Percentiles rank a stretch among this genome's conserved stretches.
Evolutionary conservation across 2,797 vertebrate species (phyloP).

Genomic region (Astyanax mexicanus): DNA sequence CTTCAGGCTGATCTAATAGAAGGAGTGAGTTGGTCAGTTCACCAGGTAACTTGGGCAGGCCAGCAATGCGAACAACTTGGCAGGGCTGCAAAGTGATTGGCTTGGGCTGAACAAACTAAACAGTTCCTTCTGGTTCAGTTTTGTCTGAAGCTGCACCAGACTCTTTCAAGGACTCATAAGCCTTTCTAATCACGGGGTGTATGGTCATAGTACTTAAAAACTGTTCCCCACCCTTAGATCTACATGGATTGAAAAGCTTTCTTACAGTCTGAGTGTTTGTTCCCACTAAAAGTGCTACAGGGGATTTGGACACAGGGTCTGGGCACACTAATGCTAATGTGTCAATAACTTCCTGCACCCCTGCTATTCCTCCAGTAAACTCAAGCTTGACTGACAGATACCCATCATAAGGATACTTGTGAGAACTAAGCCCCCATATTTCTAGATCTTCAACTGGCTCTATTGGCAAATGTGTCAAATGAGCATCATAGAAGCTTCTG

Average conservation of each 20-base stretch:
- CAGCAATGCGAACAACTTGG: neutral
- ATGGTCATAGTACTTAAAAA: neutral
- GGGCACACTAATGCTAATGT: neutral
- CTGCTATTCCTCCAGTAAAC: neutral
- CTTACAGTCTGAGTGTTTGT: constrained; percentile 1
- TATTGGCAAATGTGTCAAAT: constrained; percentile 30
- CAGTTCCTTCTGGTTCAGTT: neutral
- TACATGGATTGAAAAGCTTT: neutral
- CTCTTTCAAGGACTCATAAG: neutral
- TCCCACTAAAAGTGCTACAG: neutral
- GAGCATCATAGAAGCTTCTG: constrained; percentile 7
- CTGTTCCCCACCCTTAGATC: neutral
- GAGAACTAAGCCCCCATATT: constrained; percentile 16
- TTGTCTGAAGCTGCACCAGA: neutral
- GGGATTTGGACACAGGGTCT: neutral
- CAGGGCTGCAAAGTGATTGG: neutral
- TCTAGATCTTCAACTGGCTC: constrained; percentile 19
- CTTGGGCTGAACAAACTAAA: neutral
- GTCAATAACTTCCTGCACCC: neutral
- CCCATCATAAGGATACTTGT: constrained; percentile 12
- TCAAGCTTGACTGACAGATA: neutral
- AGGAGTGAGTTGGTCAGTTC: neutral
- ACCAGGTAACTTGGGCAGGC: neutral
- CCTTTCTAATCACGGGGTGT: constrained; percentile 16
- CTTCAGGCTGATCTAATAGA: constrained; percentile 5